Evolutionary conservation across 2,113 vertebrate species (phyloP), one percentile per base, ranked within the genome.

Genomic region (Mellivora capensis): DNA sequence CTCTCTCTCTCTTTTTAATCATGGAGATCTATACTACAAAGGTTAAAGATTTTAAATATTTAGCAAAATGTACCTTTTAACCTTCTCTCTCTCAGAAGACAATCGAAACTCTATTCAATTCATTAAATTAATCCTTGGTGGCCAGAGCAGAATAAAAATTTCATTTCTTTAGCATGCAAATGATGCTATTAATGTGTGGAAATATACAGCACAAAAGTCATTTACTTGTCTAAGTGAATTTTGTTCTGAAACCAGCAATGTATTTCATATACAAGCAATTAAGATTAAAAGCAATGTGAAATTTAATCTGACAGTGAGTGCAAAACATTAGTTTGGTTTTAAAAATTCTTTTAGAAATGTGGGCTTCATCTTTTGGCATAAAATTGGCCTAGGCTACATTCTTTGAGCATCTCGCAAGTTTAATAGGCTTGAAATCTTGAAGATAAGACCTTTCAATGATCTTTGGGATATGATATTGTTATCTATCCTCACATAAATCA

Each of bases 91-190:
- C 95, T 84, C 97, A 93, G 62, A 97, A 98, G 98, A 59, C 96
- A 98, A 97, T 94, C 94, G 97, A 97, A 98, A 98, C 82, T 97
- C 97, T 96, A 93, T 93, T 97, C 91, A 98, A 93, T 98, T 98
- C 97, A 95, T 98, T 98, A 98, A 98, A 99, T 98, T 98, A 99
- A 98, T 99, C 98, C 97, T 98, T 97, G 67, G 98, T 98, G 98
- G 87, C 97, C 87, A 94, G 64, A 97, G 97, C 91, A 98, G 98
- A 98, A 98, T 97, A 96, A 98, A 96, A 98, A 95, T 98, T 98
- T 98, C 31, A 97, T 96, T 99, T 98, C 98, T 98, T 98, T 98
- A 98, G 87, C 92, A 98, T 98, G 97, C 92, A 98, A 98, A 98
- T 98, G 85, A 96, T 98, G 91, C 59, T 96, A 97, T 98, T 98